phyloP scores from a whole-genome alignment of 1,140 invertebrate species.

The Aphis gossypii region DNA sequence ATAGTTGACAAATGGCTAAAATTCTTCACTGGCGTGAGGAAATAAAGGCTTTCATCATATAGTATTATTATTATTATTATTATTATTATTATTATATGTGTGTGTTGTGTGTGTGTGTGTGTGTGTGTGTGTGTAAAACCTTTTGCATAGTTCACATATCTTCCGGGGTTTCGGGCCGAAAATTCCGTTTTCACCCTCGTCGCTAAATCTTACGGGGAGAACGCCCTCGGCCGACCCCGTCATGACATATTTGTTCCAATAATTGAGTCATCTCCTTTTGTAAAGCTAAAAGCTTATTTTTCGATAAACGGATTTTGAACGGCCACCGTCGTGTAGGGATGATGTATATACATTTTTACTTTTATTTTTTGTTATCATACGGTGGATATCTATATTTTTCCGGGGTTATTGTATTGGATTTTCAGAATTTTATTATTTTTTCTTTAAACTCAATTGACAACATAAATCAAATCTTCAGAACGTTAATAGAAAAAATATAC shows the following conservation, averaged over 20 bases:
- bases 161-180: constrained; percentile 32
- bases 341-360: constrained; percentile 31
- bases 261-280: constrained; percentile 57
- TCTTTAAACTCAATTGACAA: constrained; percentile 45
- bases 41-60: constrained; percentile 33
- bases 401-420: constrained; percentile 44
- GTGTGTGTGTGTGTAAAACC: background rate
- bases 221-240: constrained; percentile 45
- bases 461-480: constrained; percentile 50
- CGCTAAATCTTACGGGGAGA: constrained; percentile 46
- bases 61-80: constrained; percentile 39
- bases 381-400: constrained; percentile 4
- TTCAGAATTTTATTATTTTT: constrained; percentile 30
- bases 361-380: constrained; percentile 37
- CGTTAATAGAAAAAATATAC: constrained; percentile 41
- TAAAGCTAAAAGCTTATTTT: constrained; percentile 58
- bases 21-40: constrained; percentile 36
- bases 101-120: background rate
- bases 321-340: constrained; percentile 47
- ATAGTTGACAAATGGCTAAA: constrained; percentile 42
- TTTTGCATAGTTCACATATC: constrained; percentile 57
- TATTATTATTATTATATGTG: background rate
- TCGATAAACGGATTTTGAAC: constrained; percentile 56
- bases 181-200: constrained; percentile 46
- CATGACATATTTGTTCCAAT: constrained; percentile 53